Base-by-base conservation (phyloP, 2,888 invertebrate genomes). In the Bedellia somnulentella region DNA sequence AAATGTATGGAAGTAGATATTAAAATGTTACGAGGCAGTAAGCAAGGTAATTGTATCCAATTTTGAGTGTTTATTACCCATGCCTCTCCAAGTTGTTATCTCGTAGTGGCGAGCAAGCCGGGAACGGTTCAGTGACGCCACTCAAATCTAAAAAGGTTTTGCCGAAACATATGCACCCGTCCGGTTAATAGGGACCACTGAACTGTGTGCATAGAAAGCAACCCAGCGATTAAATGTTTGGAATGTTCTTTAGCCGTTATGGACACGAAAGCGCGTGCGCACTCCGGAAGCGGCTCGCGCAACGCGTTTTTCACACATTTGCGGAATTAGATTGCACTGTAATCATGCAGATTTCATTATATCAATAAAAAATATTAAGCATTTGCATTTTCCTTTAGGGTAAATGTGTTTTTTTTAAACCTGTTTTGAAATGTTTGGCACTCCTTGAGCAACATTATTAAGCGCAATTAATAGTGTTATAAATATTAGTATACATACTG, bases 11-110 rank as follows among this genome's bases (percentile, higher is more conserved):
- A 52, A 46, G 49, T 49, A 45, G 48, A 58, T 58, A 70, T 68
- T 68, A 68, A 66, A 67, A 59, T 53, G 68, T 66, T 68, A 64
- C 68, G 60, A 66, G 47, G 51, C 59, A 47, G 59, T 66, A 62
- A 61, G 52, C 59, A 57, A 46, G 50, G 54, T 71, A 68, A 71
- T 71, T 68, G 68, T 60, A 47, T 61, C 60, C 68, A 68, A 68
- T 68, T 70, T 66, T 51, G 48, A 58, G 54, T 52, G 63, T 67
- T 68, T 68, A 67, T 64, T 66, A 70, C 59, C 55, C 61, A 51
- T 58, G 55, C 61, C 57, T 59, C 60, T 61, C 59, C 56, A 60
- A 62, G 60, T 57, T 52, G 58, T 63, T 68, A 63, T 64, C 58
- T 61, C 35, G 48, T n/a, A n/a, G n/a, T n/a, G n/a, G n/a, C n/a